Conservation (phyloP, 2,113 vertebrate genomes). For the Monarcha castaneiventris region DNA sequence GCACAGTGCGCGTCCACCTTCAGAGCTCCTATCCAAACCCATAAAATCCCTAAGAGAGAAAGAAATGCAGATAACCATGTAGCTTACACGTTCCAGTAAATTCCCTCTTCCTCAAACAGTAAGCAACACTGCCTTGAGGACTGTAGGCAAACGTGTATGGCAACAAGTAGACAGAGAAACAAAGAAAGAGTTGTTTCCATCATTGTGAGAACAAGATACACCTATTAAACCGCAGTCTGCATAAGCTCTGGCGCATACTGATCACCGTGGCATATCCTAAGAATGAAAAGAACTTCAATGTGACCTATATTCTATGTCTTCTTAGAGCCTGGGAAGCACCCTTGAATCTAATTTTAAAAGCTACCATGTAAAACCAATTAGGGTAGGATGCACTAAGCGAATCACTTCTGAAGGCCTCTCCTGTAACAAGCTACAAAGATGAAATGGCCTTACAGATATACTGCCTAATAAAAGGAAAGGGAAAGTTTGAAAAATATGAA, state of each 20-base stretch:
- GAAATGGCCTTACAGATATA: neutral
- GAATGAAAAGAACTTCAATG: slow-evolving; percentile 55
- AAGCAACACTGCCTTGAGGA: neutral
- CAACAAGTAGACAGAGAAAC: slow-evolving; percentile 50
- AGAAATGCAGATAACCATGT: neutral
- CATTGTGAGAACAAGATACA: slow-evolving; percentile 54
- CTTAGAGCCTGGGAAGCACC: slow-evolving; percentile 54
- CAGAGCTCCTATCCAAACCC: neutral
- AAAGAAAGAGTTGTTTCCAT: slow-evolving; percentile 55
- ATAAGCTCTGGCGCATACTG: slow-evolving; percentile 18
- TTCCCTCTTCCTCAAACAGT: neutral
- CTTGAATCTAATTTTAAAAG: slow-evolving; percentile 66
- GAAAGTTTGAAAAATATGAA: neutral
- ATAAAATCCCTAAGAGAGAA: neutral
- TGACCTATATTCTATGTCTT: slow-evolving; percentile 63
- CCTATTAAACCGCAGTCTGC: neutral
- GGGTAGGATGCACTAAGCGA: neutral
- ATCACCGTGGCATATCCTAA: slow-evolving; percentile 40
- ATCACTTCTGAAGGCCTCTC: slow-evolving; percentile 30
- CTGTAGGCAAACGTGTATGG: neutral
- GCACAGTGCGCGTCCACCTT: rapidly evolving
- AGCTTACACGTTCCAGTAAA: neutral
- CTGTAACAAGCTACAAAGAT: neutral
- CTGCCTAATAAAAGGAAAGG: neutral
- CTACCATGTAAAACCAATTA: slow-evolving; percentile 58